Evolutionary conservation across 2,797 vertebrate genomes (phyloP), one percentile per base, ranked within the genome.

Genomic region (Lindbergichthys nudifrons): DNA sequence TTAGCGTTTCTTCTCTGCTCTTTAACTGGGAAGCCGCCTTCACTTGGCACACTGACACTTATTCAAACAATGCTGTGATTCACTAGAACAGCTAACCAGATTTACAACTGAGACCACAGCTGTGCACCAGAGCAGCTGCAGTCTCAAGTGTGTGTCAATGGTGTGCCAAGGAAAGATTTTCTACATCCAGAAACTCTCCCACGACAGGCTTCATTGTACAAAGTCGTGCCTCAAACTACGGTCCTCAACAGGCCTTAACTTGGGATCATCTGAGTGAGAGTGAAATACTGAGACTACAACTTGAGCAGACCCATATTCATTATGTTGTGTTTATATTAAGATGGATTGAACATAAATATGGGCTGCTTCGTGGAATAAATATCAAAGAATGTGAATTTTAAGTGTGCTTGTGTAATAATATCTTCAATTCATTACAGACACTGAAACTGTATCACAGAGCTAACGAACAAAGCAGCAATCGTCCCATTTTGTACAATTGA

Each of bases 61-160:
- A 50, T 1, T 3, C 4, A 59, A n/a, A 70, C 65, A 79, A 65
- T 14, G 68, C 41, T 21, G 9, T 3, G 18, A 19, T 56, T 81
- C 75, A 64, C 8, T 26, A 1, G 18, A 0, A 69, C 47, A 54
- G 63, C 26, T 5, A 9, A 13, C 6, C 41, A 16, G 23, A 47
- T 58, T 16, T 19, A 65, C 75, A 53, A 18, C 58, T 0, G 30
- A 74, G 65, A 10, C 18, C 51, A 30, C 69, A 83, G 76, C 81
- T 80, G 77, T 75, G 23, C 12, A 42, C 21, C 1, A 13, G n/a
- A 81, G 45, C 86, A 83, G 73, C 79, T 77, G 73, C 51, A 9
- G 19, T 2, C 32, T 23, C 26, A 26, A 26, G 26, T 26, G 26
- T 26, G 26, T 5, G 26, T 26, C 4, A 5, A 26, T 26, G 26